phyloP scores from a whole-genome alignment of 2,113 vertebrate genomes.

The Sitta europaea region DNA sequence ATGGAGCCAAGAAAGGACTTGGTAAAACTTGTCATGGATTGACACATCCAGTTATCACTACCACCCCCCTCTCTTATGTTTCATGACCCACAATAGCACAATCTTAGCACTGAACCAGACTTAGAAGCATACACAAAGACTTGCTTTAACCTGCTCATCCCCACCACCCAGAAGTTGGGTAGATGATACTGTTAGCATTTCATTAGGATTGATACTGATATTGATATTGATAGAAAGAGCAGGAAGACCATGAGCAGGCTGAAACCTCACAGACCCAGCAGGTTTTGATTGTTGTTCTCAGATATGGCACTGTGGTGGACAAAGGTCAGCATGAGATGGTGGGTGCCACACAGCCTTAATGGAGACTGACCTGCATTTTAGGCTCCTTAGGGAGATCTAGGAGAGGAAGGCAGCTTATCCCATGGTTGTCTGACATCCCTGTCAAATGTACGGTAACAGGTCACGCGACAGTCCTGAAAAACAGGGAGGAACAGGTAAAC shows the following conservation, averaged over 20 bases:
- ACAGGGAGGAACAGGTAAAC: not conserved
- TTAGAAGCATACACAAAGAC: accelerated
- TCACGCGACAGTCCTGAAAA: not conserved
- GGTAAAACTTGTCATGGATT: not conserved
- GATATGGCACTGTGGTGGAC: accelerated
- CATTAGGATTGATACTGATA: not conserved
- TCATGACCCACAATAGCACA: not conserved
- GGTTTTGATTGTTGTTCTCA: not conserved
- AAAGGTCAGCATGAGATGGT: accelerated
- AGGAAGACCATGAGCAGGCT: not conserved
- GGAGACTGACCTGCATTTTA: not conserved
- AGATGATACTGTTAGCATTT: not conserved
- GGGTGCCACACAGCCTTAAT: not conserved
- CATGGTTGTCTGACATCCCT: not conserved
- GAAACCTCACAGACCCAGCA: not conserved
- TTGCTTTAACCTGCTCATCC: not conserved
- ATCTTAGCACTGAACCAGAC: not conserved
- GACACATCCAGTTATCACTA: not conserved
- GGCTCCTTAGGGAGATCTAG: not conserved
- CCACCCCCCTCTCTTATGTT: not conserved
- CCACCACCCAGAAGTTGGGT: not conserved
- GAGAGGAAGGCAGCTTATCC: not conserved
- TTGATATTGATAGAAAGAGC: not conserved
- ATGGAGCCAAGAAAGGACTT: not conserved
- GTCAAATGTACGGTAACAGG: not conserved